Conservation (phyloP, 2,888 invertebrate genomes). For the Drosophila suboccidentalis region DNA sequence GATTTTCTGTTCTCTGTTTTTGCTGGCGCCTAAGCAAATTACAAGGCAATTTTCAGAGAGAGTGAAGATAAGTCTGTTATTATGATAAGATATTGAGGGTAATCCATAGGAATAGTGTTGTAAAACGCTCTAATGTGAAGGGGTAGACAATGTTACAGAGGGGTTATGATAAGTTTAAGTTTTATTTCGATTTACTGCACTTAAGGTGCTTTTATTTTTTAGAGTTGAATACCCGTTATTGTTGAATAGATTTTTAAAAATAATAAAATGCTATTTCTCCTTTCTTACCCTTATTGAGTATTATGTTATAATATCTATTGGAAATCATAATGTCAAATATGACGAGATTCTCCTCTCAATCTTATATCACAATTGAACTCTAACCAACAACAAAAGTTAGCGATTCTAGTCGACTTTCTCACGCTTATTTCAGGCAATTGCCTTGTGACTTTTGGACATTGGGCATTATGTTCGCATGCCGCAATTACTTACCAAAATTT, state of each 20-base stretch:
- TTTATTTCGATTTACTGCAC: no score
- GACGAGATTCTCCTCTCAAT: neutral
- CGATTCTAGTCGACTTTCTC: constrained; percentile 21
- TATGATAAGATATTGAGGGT: constrained; percentile 15
- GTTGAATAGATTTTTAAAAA: no score
- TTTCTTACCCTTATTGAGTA: no score
- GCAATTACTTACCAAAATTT: constrained; percentile 68
- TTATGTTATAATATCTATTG: no score
- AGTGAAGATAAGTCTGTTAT: neutral
- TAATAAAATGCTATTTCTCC: no score
- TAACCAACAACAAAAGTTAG: constrained; percentile 30
- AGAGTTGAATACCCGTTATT: no score
- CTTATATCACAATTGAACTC: constrained; percentile 8
- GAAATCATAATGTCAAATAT: no score
- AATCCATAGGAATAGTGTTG: neutral
- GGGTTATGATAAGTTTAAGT: neutral
- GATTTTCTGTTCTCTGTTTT: constrained; percentile 5
- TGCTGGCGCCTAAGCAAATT: constrained; percentile 14
- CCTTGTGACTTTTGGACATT: constrained; percentile 39
- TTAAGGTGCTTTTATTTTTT: no score
- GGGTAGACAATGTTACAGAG: neutral
- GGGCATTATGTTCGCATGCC: constrained; percentile 68
- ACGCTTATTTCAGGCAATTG: constrained; percentile 21
- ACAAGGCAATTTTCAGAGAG: constrained; percentile 24
- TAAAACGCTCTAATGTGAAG: neutral